A percentile compares a stretch with the other conserved stretches of the same genome.
phyloP scores from a whole-genome alignment of 1,140 invertebrate species.

The Drosophila seguyi region DNA sequence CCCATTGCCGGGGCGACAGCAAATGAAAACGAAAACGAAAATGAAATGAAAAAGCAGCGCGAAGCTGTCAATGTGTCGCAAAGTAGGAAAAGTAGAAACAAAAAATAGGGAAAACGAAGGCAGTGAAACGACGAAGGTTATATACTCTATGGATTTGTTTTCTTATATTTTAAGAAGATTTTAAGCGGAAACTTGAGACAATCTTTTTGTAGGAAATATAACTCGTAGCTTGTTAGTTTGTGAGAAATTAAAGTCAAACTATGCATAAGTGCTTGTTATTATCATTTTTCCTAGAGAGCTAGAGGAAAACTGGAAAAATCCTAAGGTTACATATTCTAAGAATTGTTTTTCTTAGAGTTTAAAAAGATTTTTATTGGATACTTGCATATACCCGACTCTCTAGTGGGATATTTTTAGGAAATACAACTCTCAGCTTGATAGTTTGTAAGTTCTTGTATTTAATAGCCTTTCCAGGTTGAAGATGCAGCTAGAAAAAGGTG shows the following conservation, averaged over 20 bases:
- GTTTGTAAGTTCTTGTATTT: neutral
- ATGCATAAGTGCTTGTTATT: neutral
- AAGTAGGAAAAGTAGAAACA: constrained; percentile 2
- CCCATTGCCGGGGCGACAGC: constrained; percentile 12
- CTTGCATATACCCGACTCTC: no score
- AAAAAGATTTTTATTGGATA: no score
- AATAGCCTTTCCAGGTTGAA: neutral
- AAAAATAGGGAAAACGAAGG: neutral
- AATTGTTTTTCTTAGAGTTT: no score
- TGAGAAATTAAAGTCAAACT: no score
- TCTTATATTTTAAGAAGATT: constrained; percentile 6
- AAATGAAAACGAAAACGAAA: constrained; percentile 38
- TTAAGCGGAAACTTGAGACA: neutral
- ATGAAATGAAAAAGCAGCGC: constrained; percentile 48
- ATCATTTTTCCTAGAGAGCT: neutral
- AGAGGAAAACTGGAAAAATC: no score
- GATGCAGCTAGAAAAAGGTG: neutral
- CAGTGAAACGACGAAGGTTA: neutral
- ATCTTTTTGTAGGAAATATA: neutral
- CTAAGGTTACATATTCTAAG: no score
- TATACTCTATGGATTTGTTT: constrained; percentile 6
- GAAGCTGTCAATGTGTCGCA: constrained; percentile 69
- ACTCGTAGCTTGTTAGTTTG: neutral
- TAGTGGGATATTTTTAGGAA: neutral
- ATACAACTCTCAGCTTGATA: neutral